These are phyloP conservation scores for Atherinomorus stipes DNA, from an alignment of 2,113 vertebrate genomes.

Conservation along the genomic window DNA sequence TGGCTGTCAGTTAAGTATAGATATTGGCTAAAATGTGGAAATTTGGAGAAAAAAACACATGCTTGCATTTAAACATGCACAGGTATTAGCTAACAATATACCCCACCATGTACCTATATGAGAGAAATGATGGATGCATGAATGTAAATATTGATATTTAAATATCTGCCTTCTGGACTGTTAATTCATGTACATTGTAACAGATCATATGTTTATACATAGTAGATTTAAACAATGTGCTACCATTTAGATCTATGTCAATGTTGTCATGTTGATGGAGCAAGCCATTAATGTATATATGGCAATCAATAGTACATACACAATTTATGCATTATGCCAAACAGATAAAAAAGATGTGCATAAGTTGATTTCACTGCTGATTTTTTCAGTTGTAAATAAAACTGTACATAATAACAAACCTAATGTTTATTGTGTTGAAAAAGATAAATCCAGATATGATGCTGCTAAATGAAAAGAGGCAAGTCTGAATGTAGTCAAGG, in stretches of 20 bases:
- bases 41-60: slow-evolving; percentile 76
- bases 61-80: slow-evolving; percentile 80
- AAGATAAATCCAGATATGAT: slow-evolving; percentile 39
- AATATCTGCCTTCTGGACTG: slow-evolving; percentile 89
- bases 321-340: slow-evolving; percentile 86
- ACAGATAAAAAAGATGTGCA: slow-evolving; percentile 83
- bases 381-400: slow-evolving; percentile 98
- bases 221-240: slow-evolving; percentile 83
- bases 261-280: slow-evolving; percentile 86
- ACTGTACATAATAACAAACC: slow-evolving; percentile 81
- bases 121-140: slow-evolving; percentile 90
- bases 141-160: slow-evolving; percentile 91
- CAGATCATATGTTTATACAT: slow-evolving; percentile 83
- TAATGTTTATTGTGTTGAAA: slow-evolving; percentile 61
- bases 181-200: slow-evolving; percentile 85
- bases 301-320: slow-evolving; percentile 84
- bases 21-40: slow-evolving; percentile 70
- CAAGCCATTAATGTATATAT: slow-evolving; percentile 87
- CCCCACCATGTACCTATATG: slow-evolving; percentile 83
- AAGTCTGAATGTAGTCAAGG: background rate
- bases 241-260: slow-evolving; percentile 81
- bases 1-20: slow-evolving; percentile 63
- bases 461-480: slow-evolving; percentile 13
- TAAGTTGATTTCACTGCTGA: slow-evolving; percentile 85
- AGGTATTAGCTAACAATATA: slow-evolving; percentile 76